Conservation (phyloP, 2,888 invertebrate genomes). For the Microplitis manilae region DNA sequence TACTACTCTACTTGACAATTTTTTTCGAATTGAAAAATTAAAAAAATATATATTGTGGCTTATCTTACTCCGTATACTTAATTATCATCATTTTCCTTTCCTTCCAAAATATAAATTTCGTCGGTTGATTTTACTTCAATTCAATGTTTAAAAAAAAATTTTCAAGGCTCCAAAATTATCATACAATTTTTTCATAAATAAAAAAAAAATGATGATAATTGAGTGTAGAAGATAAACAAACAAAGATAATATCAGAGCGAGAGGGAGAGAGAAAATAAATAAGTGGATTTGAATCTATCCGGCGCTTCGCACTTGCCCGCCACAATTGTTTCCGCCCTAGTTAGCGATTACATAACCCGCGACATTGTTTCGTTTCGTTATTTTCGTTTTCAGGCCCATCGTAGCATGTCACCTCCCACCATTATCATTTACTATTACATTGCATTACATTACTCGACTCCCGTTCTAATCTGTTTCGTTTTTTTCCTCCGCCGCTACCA, state of each 20-base stretch:
- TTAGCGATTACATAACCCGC: slow-evolving; percentile 67
- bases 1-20: too few relatives aligned
- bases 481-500: slow-evolving; percentile 10
- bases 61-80: too few relatives aligned
- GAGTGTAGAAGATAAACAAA: slow-evolving; percentile 4
- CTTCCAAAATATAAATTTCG: too few relatives aligned
- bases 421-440: slow-evolving; percentile 4
- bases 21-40: too few relatives aligned
- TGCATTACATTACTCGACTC: slow-evolving; percentile 13
- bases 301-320: slow-evolving; percentile 70
- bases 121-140: too few relatives aligned
- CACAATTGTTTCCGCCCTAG: slow-evolving; percentile 71
- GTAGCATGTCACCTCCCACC: slow-evolving; percentile 67
- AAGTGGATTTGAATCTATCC: slow-evolving; percentile 53
- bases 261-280: slow-evolving; percentile 4
- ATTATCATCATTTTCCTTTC: too few relatives aligned
- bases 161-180: neutral
- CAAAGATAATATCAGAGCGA: neutral
- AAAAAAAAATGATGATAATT: slow-evolving; percentile 1
- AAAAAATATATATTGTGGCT: too few relatives aligned
- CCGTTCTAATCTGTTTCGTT: slow-evolving; percentile 3
- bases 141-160: neutral
- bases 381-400: slow-evolving; percentile 71
- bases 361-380: slow-evolving; percentile 70
- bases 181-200: neutral